A percentile compares a stretch with the other conserved stretches of the same genome.
phyloP scores from a whole-genome alignment of 2,888 invertebrate genomes.

The Papilio elwesi region DNA sequence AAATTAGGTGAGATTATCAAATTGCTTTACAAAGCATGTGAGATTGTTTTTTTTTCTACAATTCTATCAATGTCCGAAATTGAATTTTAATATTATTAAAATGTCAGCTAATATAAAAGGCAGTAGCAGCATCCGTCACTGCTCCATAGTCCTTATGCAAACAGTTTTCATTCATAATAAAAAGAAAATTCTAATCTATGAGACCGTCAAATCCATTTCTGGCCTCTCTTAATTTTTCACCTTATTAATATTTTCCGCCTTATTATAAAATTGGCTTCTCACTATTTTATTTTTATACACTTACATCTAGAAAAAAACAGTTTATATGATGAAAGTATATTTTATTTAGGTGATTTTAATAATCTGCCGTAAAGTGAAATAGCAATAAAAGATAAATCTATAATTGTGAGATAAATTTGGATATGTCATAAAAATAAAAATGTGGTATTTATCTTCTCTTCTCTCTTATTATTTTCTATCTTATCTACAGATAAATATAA shows the following conservation, averaged over 20 bases:
- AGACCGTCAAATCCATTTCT: neutral
- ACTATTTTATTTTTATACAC: neutral
- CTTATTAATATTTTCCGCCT: neutral
- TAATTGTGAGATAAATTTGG: neutral
- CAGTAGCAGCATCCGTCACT: too few species aligned
- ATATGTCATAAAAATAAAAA: neutral
- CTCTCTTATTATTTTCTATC: too few species aligned
- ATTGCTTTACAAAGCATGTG: neutral
- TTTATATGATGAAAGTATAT: neutral
- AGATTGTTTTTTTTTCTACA: neutral
- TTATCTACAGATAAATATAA: neutral
- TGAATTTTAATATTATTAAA: too few species aligned
- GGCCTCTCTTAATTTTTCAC: neutral
- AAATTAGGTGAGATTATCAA: neutral
- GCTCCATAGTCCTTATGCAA: too few species aligned
- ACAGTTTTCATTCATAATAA: too few species aligned
- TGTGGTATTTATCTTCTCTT: neutral
- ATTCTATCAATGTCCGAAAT: neutral
- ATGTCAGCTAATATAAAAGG: too few species aligned
- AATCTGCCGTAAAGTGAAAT: neutral
- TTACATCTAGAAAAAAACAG: neutral
- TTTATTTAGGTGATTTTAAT: neutral
- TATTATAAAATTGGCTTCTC: neutral
- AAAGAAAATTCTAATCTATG: too few species aligned
- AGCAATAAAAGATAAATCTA: neutral